Conservation (phyloP, 1,140 invertebrate species). For the Macrosteles quadrilineatus region DNA sequence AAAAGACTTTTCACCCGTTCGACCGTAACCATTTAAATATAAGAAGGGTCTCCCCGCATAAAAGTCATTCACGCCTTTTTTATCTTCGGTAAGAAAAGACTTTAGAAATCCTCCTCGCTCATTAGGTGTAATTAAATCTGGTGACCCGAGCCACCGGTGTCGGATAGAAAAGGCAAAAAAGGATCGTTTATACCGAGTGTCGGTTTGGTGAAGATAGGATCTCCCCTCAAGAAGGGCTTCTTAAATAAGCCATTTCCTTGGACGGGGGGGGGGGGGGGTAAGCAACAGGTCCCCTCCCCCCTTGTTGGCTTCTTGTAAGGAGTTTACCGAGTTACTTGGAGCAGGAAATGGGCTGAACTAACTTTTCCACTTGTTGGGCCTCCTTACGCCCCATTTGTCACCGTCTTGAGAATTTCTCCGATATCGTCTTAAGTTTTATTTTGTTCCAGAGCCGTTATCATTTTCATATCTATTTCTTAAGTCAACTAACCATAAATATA, state of each 20-base stretch:
- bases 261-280: not conserved
- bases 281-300: constrained; percentile 4
- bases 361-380: constrained; percentile 23
- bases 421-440: no score
- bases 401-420: not conserved
- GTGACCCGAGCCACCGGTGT: not conserved
- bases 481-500: no score
- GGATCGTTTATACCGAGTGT: constrained; percentile 8
- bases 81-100: not conserved
- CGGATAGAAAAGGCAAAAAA: not conserved
- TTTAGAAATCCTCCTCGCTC: not conserved
- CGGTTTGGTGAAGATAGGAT: constrained; percentile 10
- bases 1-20: constrained; percentile 1
- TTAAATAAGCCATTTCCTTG: constrained; percentile 29
- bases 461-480: no score
- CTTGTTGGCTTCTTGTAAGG: constrained; percentile 18
- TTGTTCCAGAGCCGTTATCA: no score
- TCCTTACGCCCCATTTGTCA: constrained; percentile 12
- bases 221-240: constrained; percentile 22
- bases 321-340: constrained; percentile 5
- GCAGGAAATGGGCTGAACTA: constrained; percentile 23
- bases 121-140: constrained; percentile 11
- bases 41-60: not conserved
- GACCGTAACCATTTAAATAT: not conserved
- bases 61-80: not conserved